These are phyloP conservation scores for Strix occidentalis DNA, from an alignment of 2,797 vertebrate species.

Conservation along the genomic window DNA sequence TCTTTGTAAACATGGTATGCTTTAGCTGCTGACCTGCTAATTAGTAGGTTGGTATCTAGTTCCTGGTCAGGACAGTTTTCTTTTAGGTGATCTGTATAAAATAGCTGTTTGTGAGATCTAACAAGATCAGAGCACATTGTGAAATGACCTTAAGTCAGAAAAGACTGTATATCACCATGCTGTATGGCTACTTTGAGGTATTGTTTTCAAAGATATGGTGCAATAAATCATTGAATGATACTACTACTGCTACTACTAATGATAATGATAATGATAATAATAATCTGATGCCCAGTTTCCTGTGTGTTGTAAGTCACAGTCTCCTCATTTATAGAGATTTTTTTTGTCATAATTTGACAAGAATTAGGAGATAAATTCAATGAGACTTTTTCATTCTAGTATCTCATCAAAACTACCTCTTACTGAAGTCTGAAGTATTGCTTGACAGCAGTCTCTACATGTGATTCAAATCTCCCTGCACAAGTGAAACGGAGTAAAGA, in stretches of 20 bases:
- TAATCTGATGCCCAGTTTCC: not conserved
- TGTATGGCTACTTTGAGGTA: not conserved
- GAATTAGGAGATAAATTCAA: not conserved
- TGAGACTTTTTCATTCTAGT: not conserved
- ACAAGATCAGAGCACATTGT: not conserved
- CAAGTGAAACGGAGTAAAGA: not conserved
- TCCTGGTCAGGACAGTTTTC: not conserved
- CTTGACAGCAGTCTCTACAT: not conserved
- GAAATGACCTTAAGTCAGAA: not conserved
- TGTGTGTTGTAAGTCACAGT: not conserved
- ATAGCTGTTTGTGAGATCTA: not conserved
- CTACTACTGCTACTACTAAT: not conserved
- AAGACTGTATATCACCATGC: not conserved
- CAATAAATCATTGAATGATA: conserved; percentile 2
- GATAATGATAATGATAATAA: not conserved
- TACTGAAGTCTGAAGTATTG: not conserved
- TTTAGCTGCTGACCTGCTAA: not conserved
- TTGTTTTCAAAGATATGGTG: not conserved
- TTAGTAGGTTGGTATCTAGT: not conserved
- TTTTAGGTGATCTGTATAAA: not conserved
- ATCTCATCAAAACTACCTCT: not conserved
- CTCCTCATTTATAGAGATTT: not conserved
- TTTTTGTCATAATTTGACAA: not conserved
- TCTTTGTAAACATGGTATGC: not conserved
- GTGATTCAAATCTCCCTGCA: not conserved